These are phyloP conservation scores for Poecilus cupreus DNA, from an alignment of 2,888 invertebrate species.

Conservation along the genomic window DNA sequence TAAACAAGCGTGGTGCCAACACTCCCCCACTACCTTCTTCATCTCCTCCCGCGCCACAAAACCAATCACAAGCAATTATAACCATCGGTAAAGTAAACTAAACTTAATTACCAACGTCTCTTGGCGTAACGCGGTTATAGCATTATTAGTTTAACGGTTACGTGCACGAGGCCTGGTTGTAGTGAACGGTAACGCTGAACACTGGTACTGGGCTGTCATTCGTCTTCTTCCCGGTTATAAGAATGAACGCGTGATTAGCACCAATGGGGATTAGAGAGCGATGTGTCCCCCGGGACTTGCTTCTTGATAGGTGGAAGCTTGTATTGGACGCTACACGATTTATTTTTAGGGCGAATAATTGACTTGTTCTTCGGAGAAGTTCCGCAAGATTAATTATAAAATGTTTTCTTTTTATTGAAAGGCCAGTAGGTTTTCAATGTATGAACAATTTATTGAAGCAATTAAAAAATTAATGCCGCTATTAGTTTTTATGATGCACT, in stretches of 20 bases:
- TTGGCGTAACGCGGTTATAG: slow-evolving; percentile 40
- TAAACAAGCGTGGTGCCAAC: slow-evolving; percentile 35
- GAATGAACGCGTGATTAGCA: not conserved
- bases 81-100: slow-evolving; percentile 59
- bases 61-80: slow-evolving; percentile 60
- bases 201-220: too few species aligned
- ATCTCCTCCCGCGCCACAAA: slow-evolving; percentile 50
- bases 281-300: not conserved
- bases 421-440: not conserved
- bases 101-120: slow-evolving; percentile 54
- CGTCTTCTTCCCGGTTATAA: not conserved
- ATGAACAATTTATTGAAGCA: not conserved
- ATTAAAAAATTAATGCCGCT: not conserved
- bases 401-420: not conserved
- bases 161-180: too few species aligned
- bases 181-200: too few species aligned
- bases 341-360: too few species aligned
- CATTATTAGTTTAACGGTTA: slow-evolving; percentile 55
- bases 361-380: not conserved
- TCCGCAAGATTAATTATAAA: not conserved
- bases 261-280: not conserved
- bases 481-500: not conserved
- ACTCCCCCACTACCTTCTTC: too few species aligned
- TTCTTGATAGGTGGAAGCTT: not conserved
- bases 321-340: too few species aligned